Evolutionary conservation across 1,140 invertebrate species (phyloP).

Genomic region (Drosophila athabasca): DNA sequence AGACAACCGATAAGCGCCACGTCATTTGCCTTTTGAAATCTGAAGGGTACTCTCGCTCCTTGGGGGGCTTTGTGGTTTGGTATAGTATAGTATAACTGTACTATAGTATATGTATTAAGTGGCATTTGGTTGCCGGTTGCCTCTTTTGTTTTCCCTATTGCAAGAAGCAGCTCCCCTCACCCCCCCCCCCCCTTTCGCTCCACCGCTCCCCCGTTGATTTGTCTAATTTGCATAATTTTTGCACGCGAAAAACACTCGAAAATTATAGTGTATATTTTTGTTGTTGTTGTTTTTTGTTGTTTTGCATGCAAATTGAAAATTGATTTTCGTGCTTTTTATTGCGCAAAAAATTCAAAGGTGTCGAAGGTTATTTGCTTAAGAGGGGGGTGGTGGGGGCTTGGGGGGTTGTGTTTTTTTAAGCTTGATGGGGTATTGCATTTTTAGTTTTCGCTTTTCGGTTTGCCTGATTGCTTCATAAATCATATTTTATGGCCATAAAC

Average conservation of each 20-base stretch:
- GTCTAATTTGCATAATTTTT: slow-evolving; percentile 68
- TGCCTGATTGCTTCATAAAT: slow-evolving; percentile 50
- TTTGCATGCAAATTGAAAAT: slow-evolving; percentile 74
- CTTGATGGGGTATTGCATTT: slow-evolving; percentile 11
- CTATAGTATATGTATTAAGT: slow-evolving; percentile 6
- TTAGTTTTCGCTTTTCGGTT: not conserved
- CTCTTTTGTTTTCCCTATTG: slow-evolving; percentile 7
- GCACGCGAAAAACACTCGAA: slow-evolving; percentile 68
- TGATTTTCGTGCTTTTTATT: slow-evolving; percentile 64
- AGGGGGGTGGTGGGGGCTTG: not conserved
- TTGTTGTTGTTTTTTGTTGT: no score
- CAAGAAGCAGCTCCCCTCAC: slow-evolving; percentile 16
- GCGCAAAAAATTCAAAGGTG: slow-evolving; percentile 56
- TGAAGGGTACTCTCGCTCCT: slow-evolving; percentile 33
- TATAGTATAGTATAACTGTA: no score
- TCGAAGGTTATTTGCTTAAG: slow-evolving; percentile 53
- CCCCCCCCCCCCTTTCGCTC: not conserved
- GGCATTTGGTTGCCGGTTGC: slow-evolving; percentile 22
- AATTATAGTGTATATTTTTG: slow-evolving; percentile 38
- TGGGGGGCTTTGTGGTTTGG: no score
- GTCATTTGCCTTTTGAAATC: slow-evolving; percentile 39
- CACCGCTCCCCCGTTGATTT: slow-evolving; percentile 19
- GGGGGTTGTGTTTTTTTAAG: no score
- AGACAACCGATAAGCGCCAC: slow-evolving; percentile 43
- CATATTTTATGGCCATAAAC: slow-evolving; percentile 54